A percentile compares a stretch with the other conserved stretches of the same genome.
Conservation (phyloP, 2,113 vertebrate genomes). For the Cettia cetti region DNA sequence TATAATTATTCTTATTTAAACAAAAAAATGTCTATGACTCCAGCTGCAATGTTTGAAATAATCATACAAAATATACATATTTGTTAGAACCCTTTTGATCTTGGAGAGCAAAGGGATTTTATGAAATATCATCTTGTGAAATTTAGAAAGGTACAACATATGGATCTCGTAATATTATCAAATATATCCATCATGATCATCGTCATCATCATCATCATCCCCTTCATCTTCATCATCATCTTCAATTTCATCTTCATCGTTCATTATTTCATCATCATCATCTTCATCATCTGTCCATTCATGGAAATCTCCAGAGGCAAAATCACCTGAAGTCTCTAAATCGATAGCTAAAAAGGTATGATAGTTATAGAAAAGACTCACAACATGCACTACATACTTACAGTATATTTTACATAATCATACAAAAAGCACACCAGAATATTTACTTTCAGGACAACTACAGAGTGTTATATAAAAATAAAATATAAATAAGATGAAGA, state of each 20-base stretch:
- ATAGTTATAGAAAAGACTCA: not conserved
- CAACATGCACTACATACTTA: not conserved
- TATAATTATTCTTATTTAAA: constrained; percentile 70
- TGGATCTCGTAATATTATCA: constrained; percentile 68
- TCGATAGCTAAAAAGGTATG: constrained; percentile 71
- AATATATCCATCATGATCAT: constrained; percentile 86
- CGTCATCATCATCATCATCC: constrained; percentile 85
- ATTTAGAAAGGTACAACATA: constrained; percentile 80
- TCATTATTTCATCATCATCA: constrained; percentile 74
- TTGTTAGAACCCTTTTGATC: constrained; percentile 80
- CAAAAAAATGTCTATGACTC: constrained; percentile 72
- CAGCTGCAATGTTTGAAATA: constrained; percentile 72
- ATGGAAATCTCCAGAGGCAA: constrained; percentile 87
- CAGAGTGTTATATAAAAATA: not conserved
- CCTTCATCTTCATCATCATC: constrained; percentile 87
- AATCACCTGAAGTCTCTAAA: constrained; percentile 90
- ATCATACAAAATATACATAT: constrained; percentile 90
- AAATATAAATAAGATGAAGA: not conserved
- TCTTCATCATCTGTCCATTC: constrained; percentile 83
- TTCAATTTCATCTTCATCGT: constrained; percentile 84
- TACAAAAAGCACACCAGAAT: not conserved
- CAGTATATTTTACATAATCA: not conserved
- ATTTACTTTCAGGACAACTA: not conserved
- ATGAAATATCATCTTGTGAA: constrained; percentile 73
- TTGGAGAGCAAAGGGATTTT: constrained; percentile 73